Conservation (phyloP, 2,113 vertebrate species). For the Malaclemys terrapin region DNA sequence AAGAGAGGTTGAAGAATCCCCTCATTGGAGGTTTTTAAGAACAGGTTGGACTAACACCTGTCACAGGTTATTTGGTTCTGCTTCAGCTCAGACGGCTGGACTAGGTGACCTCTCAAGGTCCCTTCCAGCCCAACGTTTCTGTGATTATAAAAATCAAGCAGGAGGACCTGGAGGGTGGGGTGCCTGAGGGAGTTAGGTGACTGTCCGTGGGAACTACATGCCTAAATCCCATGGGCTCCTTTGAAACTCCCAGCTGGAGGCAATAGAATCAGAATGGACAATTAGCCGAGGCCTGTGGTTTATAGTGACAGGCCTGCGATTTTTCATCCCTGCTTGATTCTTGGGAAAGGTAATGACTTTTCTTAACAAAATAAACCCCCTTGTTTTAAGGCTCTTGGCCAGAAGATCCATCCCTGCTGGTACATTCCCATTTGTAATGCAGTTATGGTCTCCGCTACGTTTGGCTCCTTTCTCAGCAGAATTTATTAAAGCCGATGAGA, state of each 20-base stretch:
- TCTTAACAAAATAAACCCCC: background rate
- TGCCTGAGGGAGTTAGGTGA: background rate
- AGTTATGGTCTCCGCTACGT: accelerated
- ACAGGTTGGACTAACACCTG: background rate
- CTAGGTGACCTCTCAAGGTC: background rate
- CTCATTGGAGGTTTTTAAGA: background rate
- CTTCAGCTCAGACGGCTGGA: background rate
- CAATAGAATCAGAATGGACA: too few relatives aligned
- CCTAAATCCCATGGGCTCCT: too few relatives aligned
- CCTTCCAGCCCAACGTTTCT: background rate
- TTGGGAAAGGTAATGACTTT: background rate
- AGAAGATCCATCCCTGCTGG: background rate
- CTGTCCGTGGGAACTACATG: background rate
- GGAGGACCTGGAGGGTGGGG: background rate
- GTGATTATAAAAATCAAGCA: background rate
- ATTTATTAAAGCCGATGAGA: slow-evolving; percentile 57
- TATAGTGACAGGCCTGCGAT: background rate
- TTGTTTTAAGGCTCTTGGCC: background rate
- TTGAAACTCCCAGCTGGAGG: background rate
- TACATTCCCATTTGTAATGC: background rate
- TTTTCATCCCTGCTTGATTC: background rate
- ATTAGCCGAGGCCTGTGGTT: too few relatives aligned
- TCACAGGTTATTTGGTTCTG: background rate
- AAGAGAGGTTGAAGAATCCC: background rate
- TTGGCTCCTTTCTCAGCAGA: background rate